These are phyloP conservation scores for Campylomormyrus tamandua DNA, from an alignment of 2,113 vertebrate species.

Conservation along the genomic window DNA sequence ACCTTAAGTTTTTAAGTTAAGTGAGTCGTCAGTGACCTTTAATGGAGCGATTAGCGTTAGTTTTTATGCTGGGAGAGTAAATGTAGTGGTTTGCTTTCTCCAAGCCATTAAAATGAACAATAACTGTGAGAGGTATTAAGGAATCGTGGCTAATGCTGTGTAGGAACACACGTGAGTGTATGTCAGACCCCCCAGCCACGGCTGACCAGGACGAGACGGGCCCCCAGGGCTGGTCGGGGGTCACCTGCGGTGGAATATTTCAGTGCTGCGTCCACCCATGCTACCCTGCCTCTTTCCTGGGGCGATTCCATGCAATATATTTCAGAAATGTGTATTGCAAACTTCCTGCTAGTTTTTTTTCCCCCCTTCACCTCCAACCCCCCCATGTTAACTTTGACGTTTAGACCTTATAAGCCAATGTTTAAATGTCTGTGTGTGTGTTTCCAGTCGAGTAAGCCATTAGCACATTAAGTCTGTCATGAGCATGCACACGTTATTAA, in stretches of 20 bases:
- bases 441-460: neutral
- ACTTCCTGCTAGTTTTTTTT: neutral
- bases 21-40: neutral
- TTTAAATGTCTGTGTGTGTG: neutral
- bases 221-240: neutral
- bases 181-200: neutral
- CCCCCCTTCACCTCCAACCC: neutral
- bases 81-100: neutral
- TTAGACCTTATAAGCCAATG: constrained; percentile 19
- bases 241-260: neutral
- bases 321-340: neutral
- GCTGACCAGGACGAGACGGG: neutral
- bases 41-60: neutral
- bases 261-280: neutral
- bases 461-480: neutral
- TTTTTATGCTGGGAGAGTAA: neutral
- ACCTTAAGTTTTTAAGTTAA: neutral
- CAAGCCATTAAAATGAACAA: neutral
- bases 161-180: neutral
- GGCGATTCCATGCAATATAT: neutral
- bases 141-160: neutral
- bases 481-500: neutral
- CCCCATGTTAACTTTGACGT: neutral
- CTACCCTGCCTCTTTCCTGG: neutral
- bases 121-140: neutral